phyloP scores from a whole-genome alignment of 1,140 invertebrate genomes.

The Dinoponera quadriceps region DNA sequence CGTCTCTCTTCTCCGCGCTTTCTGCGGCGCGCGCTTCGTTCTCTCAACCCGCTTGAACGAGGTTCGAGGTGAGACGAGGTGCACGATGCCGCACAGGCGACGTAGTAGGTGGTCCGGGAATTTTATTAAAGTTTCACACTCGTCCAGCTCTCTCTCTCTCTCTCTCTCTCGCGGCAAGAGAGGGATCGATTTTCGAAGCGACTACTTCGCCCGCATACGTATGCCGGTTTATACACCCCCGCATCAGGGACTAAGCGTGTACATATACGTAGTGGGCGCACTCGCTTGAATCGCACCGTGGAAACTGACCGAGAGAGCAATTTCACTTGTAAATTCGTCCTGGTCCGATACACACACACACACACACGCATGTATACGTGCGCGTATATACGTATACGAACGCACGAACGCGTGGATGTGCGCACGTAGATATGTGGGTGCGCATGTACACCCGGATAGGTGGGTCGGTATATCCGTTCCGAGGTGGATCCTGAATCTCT shows the following conservation, averaged over 20 bases:
- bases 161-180: neutral
- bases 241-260: neutral
- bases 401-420: neutral
- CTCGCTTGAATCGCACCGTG: slow-evolving; percentile 51
- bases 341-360: neutral
- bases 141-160: slow-evolving; percentile 21
- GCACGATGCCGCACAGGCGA: neutral
- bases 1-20: neutral
- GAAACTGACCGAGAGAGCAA: slow-evolving; percentile 69
- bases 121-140: slow-evolving; percentile 70
- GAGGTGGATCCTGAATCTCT: slow-evolving; percentile 41
- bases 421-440: too few relatives aligned
- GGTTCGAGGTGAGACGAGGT: neutral
- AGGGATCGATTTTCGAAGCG: slow-evolving; percentile 65
- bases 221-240: slow-evolving; percentile 47
- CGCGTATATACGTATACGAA: neutral
- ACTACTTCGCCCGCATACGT: slow-evolving; percentile 41
- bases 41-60: neutral
- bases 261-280: slow-evolving; percentile 22
- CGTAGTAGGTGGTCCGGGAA: slow-evolving; percentile 37
- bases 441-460: slow-evolving; percentile 4
- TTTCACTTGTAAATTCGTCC: slow-evolving; percentile 74
- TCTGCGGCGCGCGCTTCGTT: neutral
- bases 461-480: slow-evolving; percentile 28
- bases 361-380: neutral